phyloP scores from a whole-genome alignment of 2,113 vertebrate genomes.

The Triplophysa dalaica region DNA sequence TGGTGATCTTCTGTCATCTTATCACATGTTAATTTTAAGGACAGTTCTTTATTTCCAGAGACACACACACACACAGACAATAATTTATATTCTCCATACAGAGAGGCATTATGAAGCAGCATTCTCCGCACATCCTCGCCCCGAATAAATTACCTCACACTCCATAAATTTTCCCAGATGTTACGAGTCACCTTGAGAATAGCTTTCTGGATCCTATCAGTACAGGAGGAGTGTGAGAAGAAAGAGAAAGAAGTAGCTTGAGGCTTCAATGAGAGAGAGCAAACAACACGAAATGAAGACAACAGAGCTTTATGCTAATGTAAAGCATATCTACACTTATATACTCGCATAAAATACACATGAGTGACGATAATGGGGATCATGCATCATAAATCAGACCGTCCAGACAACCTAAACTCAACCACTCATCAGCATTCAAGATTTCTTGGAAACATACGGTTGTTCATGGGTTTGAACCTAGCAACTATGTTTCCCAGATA shows the following conservation, averaged over 20 bases:
- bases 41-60: constrained; percentile 39
- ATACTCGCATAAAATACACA: background rate
- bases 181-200: constrained; percentile 64
- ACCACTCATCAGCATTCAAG: constrained; percentile 21
- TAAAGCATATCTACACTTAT: background rate
- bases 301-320: background rate
- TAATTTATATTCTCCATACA: constrained; percentile 14
- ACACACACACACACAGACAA: constrained; percentile 22
- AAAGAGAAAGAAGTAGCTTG: constrained; percentile 1
- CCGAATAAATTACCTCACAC: constrained; percentile 65
- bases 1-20: constrained; percentile 43
- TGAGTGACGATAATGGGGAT: background rate
- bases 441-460: constrained; percentile 32
- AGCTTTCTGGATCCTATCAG: constrained; percentile 25
- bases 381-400: background rate
- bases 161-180: constrained; percentile 66
- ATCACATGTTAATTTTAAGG: constrained; percentile 30
- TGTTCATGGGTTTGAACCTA: constrained; percentile 9
- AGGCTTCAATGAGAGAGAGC: constrained; percentile 8
- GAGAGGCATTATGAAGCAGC: constrained; percentile 27
- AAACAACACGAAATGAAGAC: background rate
- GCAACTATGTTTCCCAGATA: background rate
- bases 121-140: constrained; percentile 53
- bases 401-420: background rate
- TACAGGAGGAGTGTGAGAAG: background rate